phyloP scores from a whole-genome alignment of 2,113 vertebrate species.

The Microcebus tavaratra region DNA sequence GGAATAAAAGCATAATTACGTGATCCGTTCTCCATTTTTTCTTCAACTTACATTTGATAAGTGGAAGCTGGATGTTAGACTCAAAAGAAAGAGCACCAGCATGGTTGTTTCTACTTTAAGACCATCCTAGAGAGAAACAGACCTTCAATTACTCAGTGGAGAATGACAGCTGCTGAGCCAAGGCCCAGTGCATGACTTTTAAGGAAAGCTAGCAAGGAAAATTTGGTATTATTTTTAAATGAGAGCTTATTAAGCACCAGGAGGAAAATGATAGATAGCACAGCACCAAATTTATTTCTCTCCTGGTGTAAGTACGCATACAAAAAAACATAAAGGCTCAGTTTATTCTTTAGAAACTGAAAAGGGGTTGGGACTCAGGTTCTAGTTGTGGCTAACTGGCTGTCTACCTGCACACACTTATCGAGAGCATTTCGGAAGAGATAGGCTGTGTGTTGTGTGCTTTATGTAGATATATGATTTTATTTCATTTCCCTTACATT shows the following conservation, averaged over 20 bases:
- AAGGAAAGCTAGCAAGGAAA: slow-evolving; percentile 47
- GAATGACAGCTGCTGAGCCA: neutral
- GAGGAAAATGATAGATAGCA: neutral
- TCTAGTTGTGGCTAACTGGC: neutral
- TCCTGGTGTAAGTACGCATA: neutral
- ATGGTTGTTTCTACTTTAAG: slow-evolving; percentile 56
- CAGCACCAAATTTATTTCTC: neutral
- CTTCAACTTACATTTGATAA: slow-evolving; percentile 54
- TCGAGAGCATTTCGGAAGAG: neutral
- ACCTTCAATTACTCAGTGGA: slow-evolving; percentile 6
- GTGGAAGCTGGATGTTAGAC: slow-evolving; percentile 50
- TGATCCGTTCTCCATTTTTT: slow-evolving; percentile 8
- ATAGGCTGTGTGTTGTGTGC: neutral
- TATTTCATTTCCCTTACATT: neutral
- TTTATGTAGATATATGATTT: neutral
- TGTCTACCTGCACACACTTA: accelerated
- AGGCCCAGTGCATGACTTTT: neutral
- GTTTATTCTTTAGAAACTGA: neutral
- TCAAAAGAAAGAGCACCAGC: slow-evolving; percentile 48
- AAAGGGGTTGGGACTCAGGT: neutral
- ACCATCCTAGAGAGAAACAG: slow-evolving; percentile 44
- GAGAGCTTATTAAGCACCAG: slow-evolving; percentile 39
- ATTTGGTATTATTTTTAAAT: slow-evolving; percentile 1
- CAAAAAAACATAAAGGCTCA: neutral
- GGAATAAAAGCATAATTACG: slow-evolving; percentile 30